Evolutionary conservation across 2,797 vertebrate genomes (phyloP).

Genomic region (Anisognathus igniventris): DNA sequence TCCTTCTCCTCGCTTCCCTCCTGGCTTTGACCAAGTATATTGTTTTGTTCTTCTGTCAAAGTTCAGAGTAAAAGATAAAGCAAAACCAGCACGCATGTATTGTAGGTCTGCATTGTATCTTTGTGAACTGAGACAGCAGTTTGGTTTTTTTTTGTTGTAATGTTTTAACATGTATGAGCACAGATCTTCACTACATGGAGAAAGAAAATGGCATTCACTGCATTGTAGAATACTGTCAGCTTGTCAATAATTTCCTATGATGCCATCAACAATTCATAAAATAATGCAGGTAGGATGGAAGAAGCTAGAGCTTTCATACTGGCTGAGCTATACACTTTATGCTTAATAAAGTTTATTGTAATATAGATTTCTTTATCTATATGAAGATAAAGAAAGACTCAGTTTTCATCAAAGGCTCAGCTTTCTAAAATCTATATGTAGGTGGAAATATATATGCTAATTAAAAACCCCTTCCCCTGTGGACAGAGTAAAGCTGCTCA

Average conservation of each 20-base stretch:
- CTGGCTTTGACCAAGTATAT: not conserved
- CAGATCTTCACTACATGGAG: not conserved
- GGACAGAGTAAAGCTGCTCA: not conserved
- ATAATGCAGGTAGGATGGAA: conserved; percentile 22
- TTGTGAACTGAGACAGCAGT: not conserved
- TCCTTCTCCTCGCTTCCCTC: not conserved
- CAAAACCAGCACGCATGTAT: not conserved
- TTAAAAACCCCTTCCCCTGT: not conserved
- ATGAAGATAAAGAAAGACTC: not conserved
- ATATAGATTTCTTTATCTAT: conserved; percentile 34
- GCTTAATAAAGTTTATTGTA: not conserved
- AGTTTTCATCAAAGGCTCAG: conserved; percentile 5
- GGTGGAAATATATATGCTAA: not conserved
- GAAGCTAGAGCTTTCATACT: conserved; percentile 15
- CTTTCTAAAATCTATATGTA: conserved; percentile 36
- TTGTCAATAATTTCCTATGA: conserved; percentile 41
- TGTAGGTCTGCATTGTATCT: not conserved
- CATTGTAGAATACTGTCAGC: conserved; percentile 28
- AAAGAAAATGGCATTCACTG: not conserved
- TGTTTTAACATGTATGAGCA: conserved; percentile 1
- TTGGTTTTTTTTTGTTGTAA: not conserved
- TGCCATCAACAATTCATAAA: conserved; percentile 34
- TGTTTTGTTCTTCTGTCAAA: not conserved
- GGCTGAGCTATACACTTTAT: not conserved
- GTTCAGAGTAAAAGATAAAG: conserved; percentile 4